phyloP scores from a whole-genome alignment of 2,888 invertebrate genomes.

The Disparrhopalites patrizii region DNA sequence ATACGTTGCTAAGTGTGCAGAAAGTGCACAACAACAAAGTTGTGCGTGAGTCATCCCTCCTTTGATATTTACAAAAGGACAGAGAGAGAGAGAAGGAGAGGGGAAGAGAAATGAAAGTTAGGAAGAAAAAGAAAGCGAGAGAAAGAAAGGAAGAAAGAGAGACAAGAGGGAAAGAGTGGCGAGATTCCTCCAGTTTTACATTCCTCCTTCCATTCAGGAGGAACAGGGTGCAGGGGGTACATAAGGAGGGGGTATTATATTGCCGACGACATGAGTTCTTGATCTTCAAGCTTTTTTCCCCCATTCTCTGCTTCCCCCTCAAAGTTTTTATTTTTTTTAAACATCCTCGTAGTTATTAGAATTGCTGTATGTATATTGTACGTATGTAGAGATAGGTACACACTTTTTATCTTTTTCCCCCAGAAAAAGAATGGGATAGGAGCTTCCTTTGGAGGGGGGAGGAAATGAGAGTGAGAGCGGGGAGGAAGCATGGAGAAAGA shows the following conservation, averaged over 20 bases:
- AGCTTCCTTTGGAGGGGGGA: no score
- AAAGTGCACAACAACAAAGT: constrained; percentile 18
- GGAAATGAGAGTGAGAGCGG: no score
- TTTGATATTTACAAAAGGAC: constrained; percentile 24
- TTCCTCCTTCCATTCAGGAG: constrained; percentile 17
- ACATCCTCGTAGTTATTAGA: no score
- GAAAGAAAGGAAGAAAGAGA: constrained; percentile 15
- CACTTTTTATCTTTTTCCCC: no score
- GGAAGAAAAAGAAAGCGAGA: constrained; percentile 7
- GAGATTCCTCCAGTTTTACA: constrained; percentile 25
- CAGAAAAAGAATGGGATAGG: no score
- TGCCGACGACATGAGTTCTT: constrained; percentile 6
- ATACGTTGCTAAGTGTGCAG: not conserved
- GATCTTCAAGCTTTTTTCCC: not conserved
- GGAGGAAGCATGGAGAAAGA: not conserved
- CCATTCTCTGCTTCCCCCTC: not conserved
- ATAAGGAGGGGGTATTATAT: no score
- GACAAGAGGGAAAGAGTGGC: no score
- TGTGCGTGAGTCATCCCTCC: constrained; percentile 25
- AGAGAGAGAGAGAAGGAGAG: constrained; percentile 8
- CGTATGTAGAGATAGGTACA: no score
- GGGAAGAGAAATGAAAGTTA: no score
- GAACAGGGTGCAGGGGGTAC: no score
- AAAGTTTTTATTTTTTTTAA: no score
- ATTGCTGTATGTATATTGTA: no score